Conservation (phyloP, 2,797 vertebrate genomes). For the Lemur catta region DNA sequence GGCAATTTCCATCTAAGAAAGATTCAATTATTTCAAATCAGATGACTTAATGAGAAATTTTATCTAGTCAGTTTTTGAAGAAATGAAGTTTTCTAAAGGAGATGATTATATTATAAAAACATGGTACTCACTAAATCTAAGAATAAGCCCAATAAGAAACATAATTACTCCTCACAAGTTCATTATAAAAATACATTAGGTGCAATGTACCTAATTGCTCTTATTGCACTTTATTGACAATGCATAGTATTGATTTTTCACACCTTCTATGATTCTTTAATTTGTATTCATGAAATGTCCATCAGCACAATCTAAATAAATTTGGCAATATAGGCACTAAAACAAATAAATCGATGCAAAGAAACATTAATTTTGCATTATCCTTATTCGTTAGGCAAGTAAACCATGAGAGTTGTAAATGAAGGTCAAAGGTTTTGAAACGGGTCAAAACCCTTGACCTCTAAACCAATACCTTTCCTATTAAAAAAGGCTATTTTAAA, state of each 20-base stretch:
- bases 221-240: constrained; percentile 87
- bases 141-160: constrained; percentile 82
- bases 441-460: constrained; percentile 96
- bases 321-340: constrained; percentile 93
- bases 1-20: constrained; percentile 21
- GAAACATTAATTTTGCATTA: constrained; percentile 99
- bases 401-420: constrained; percentile 87
- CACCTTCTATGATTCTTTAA: constrained; percentile 95
- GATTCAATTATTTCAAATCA: constrained; percentile 57
- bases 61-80: constrained; percentile 42
- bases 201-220: constrained; percentile 88
- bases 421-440: constrained; percentile 95
- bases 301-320: constrained; percentile 94
- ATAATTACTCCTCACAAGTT: constrained; percentile 84
- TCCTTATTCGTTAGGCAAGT: constrained; percentile 94
- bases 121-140: constrained; percentile 70
- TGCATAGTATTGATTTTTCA: constrained; percentile 88
- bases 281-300: constrained; percentile 98
- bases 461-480: constrained; percentile 89
- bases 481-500: constrained; percentile 89
- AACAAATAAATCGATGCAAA: constrained; percentile 94
- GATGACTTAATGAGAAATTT: constrained; percentile 41
- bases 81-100: constrained; percentile 55
- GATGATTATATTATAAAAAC: constrained; percentile 63
- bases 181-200: constrained; percentile 87